These are phyloP conservation scores for Menidia menidia DNA, from an alignment of 2,797 vertebrate species.

Conservation along the genomic window DNA sequence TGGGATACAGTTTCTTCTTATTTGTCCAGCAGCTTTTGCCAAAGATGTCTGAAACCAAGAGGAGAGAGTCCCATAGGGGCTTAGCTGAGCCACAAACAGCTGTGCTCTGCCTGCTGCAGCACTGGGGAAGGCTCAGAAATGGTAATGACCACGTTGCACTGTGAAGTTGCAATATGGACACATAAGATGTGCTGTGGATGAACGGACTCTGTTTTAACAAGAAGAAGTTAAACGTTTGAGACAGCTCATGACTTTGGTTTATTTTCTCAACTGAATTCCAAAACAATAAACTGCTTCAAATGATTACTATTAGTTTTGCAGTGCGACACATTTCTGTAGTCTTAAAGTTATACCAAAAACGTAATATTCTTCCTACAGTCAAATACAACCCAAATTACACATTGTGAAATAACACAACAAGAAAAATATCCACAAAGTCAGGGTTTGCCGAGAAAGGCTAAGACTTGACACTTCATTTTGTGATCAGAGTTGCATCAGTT, in stretches of 20 bases:
- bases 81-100: constrained; percentile 53
- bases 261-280: neutral
- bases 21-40: constrained; percentile 60
- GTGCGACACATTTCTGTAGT: too few species aligned
- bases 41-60: constrained; percentile 58
- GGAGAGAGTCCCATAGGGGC: constrained; percentile 55
- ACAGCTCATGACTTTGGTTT: neutral
- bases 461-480: too few species aligned
- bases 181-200: constrained; percentile 10
- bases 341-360: too few species aligned
- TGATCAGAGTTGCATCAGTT: too few species aligned
- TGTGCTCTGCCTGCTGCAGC: constrained; percentile 59
- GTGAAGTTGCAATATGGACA: constrained; percentile 30
- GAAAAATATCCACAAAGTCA: too few species aligned
- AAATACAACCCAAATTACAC: too few species aligned
- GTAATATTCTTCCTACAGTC: too few species aligned
- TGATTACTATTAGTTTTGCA: neutral
- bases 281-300: neutral
- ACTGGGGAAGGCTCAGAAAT: constrained; percentile 41
- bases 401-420: too few species aligned
- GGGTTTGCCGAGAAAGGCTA: too few species aligned
- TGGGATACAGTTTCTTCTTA: constrained; percentile 60
- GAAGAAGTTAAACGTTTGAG: constrained; percentile 4
- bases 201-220: constrained; percentile 25
- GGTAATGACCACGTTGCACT: constrained; percentile 39